Conservation (phyloP, 2,797 vertebrate genomes). For the Amphiprion clarkii region DNA sequence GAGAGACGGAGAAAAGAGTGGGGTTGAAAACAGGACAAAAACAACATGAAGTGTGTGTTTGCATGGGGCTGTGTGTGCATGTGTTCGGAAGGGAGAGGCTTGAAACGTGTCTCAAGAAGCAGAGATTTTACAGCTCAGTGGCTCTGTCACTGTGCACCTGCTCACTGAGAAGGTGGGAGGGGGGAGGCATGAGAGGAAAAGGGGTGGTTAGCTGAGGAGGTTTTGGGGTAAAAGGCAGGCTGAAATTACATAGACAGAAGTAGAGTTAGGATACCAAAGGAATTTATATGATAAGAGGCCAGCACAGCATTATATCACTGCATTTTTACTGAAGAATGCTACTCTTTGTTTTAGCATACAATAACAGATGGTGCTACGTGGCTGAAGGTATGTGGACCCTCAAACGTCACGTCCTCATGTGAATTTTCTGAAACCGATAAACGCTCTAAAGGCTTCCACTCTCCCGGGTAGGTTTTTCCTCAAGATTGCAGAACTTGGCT, state of each 20-base stretch:
- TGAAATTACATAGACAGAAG: slow-evolving; percentile 45
- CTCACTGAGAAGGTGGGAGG: slow-evolving; percentile 56
- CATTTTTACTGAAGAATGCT: background rate
- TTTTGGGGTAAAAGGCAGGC: slow-evolving; percentile 24
- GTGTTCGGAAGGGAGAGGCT: slow-evolving; percentile 49
- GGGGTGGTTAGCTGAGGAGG: slow-evolving; percentile 38
- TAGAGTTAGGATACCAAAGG: slow-evolving; percentile 1
- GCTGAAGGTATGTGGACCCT: background rate
- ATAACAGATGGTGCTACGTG: no score
- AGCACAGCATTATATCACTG: background rate
- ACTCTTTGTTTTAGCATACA: background rate
- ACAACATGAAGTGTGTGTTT: slow-evolving; percentile 25
- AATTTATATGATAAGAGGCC: background rate
- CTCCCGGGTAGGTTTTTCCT: background rate
- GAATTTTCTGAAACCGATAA: background rate
- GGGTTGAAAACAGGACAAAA: slow-evolving; percentile 55
- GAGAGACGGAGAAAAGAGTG: slow-evolving; percentile 1
- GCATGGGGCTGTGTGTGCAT: slow-evolving; percentile 28
- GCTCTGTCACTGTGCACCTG: slow-evolving; percentile 80
- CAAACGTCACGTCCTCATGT: background rate
- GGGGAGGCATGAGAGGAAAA: slow-evolving; percentile 41
- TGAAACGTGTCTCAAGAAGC: slow-evolving; percentile 73
- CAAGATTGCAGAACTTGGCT: background rate
- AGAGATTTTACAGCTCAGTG: slow-evolving; percentile 78
- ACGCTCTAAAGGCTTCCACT: background rate